phyloP scores from a whole-genome alignment of 2,888 invertebrate genomes.

The Lottia scabra region DNA sequence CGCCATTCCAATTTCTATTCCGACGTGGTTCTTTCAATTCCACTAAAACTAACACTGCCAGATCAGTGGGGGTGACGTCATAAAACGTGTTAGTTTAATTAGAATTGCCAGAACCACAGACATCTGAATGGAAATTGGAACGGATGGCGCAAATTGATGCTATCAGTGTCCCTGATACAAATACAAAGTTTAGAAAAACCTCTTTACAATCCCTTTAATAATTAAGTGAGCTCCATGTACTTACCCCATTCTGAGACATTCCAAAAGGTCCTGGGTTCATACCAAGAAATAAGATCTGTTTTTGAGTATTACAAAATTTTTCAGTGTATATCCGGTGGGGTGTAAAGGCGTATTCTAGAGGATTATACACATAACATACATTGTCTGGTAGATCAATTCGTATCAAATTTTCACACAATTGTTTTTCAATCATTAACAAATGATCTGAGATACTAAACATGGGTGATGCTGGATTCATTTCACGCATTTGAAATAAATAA shows the following conservation, averaged over 20 bases:
- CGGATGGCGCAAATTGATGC: too few relatives aligned
- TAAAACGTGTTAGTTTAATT: too few relatives aligned
- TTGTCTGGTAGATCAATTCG: conserved; percentile 72
- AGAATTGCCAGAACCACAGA: too few relatives aligned
- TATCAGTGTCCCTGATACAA: too few relatives aligned
- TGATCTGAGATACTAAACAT: conserved; percentile 30
- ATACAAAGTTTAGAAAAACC: too few relatives aligned
- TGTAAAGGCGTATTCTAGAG: conserved; percentile 84
- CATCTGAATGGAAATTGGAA: too few relatives aligned
- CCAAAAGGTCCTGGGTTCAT: conserved; percentile 99
- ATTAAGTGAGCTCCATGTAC: conserved; percentile 39
- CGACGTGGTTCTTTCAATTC: too few relatives aligned
- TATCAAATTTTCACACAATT: conserved; percentile 68
- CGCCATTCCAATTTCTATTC: too few relatives aligned
- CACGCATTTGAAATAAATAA: conserved; percentile 20
- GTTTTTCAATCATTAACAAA: conserved; percentile 55
- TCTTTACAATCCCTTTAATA: too few relatives aligned
- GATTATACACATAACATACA: conserved; percentile 83
- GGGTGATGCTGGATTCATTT: neutral
- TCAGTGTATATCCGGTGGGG: conserved; percentile 82
- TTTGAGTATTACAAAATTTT: conserved; percentile 76
- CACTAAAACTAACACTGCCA: too few relatives aligned
- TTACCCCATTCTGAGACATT: conserved; percentile 93
- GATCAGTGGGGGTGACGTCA: too few relatives aligned
- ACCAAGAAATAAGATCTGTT: conserved; percentile 85